Evolutionary conservation across 2,797 vertebrate genomes (phyloP).

Genomic region (Corythornis leucogaster): DNA sequence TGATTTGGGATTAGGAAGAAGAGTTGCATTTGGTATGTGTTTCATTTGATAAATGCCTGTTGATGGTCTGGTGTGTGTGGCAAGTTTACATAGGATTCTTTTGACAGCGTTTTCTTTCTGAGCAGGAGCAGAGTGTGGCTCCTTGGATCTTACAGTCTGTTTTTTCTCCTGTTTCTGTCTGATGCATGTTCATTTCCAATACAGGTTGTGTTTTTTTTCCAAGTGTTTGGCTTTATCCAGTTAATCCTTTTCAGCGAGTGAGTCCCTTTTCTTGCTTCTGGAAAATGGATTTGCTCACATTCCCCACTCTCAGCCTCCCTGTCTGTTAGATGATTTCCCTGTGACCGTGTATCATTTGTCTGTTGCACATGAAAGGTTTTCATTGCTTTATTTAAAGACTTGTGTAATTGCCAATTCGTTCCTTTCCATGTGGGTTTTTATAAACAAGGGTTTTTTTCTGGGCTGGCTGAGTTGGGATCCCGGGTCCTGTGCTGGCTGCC

Average conservation of each 20-base stretch:
- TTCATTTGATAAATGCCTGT: slow-evolving; percentile 46
- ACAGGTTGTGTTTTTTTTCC: neutral
- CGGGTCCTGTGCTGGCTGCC: neutral
- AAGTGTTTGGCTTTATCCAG: slow-evolving; percentile 24
- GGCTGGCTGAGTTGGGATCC: neutral
- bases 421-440: slow-evolving; percentile 43
- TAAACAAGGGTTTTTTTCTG: neutral
- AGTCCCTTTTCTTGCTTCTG: slow-evolving; percentile 11
- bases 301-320: neutral
- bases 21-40: slow-evolving; percentile 46
- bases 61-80: slow-evolving; percentile 33
- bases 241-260: neutral
- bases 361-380: slow-evolving; percentile 27
- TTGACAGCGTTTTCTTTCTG: neutral
- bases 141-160: neutral
- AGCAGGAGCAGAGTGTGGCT: neutral
- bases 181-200: slow-evolving; percentile 8
- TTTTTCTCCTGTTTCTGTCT: neutral
- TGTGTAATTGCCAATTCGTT: neutral
- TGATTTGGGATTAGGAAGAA: slow-evolving; percentile 58
- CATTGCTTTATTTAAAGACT: slow-evolving; percentile 3
- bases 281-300: slow-evolving; percentile 32
- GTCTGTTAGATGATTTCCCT: slow-evolving; percentile 9
- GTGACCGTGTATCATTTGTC: neutral
- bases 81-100: slow-evolving; percentile 21